phyloP scores from a whole-genome alignment of 2,888 invertebrate species.

The Rotaria macrura region DNA sequence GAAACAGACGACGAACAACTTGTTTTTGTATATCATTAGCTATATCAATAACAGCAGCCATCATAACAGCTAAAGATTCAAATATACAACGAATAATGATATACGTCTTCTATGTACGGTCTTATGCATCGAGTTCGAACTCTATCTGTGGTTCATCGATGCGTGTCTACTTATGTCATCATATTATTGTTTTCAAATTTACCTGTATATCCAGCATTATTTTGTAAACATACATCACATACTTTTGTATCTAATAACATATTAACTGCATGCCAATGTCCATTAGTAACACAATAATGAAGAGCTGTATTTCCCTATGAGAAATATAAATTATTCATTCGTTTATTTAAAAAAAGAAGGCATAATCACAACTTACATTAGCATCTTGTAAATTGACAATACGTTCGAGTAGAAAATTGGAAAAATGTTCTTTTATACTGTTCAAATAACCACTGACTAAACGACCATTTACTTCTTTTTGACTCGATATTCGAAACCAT shows the following conservation, averaged over 20 bases:
- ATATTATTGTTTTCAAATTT: too few relatives aligned
- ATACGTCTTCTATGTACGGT: too few relatives aligned
- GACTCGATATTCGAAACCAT: conserved; percentile 70
- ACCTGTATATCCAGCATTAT: conserved; percentile 72
- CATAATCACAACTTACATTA: conserved; percentile 57
- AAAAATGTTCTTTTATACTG: conserved; percentile 64
- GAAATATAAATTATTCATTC: background rate
- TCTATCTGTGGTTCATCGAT: too few relatives aligned
- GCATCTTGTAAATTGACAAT: conserved; percentile 74
- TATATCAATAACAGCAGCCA: conserved; percentile 31
- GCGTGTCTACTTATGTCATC: too few relatives aligned
- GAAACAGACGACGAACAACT: conserved; percentile 24
- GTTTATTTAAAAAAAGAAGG: background rate
- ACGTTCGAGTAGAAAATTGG: conserved; percentile 62
- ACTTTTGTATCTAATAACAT: conserved; percentile 75
- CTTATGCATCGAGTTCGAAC: too few relatives aligned
- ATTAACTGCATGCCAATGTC: conserved; percentile 77
- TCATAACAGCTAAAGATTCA: conserved; percentile 25
- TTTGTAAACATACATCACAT: conserved; percentile 71
- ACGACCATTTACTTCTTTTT: conserved; percentile 62
- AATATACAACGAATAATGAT: too few relatives aligned
- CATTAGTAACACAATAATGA: conserved; percentile 82
- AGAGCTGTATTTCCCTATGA: conserved; percentile 73
- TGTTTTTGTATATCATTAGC: conserved; percentile 24
- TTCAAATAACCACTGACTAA: conserved; percentile 74